Evolutionary conservation across 2,113 vertebrate species (phyloP).

Genomic region (Lophius piscatorius): DNA sequence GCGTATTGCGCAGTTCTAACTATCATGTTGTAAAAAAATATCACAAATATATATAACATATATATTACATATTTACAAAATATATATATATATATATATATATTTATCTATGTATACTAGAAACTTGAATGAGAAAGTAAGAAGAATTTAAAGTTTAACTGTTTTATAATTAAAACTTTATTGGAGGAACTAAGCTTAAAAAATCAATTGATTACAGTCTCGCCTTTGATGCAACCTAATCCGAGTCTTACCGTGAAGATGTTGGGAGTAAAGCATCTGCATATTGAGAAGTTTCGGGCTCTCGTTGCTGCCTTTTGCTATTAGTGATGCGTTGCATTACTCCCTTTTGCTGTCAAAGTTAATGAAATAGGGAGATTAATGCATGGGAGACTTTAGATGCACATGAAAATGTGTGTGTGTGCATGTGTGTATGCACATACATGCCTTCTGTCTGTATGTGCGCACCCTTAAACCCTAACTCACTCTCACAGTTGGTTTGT

Average conservation of each 20-base stretch:
- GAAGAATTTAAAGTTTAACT: conserved; percentile 52
- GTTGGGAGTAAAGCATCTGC: conserved; percentile 64
- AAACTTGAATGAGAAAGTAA: conserved; percentile 13
- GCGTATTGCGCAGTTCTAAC: no score
- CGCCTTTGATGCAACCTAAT: conserved; percentile 72
- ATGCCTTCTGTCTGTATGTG: conserved; percentile 7
- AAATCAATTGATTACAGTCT: conserved; percentile 55
- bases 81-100: neutral
- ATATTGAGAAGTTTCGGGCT: conserved; percentile 59
- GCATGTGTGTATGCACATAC: conserved; percentile 6
- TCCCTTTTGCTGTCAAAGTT: conserved; percentile 63
- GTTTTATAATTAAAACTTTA: no score
- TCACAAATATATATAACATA: no score
- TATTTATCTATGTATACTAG: no score
- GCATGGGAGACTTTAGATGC: conserved; percentile 11
- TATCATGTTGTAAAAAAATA: neutral
- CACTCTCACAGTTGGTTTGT: conserved; percentile 61
- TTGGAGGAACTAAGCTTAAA: conserved; percentile 33
- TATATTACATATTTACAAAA: neutral
- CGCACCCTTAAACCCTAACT: conserved; percentile 47
- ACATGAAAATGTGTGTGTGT: conserved; percentile 11
- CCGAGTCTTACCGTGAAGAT: conserved; percentile 64
- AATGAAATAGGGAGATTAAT: conserved; percentile 54
- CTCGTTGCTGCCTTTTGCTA: conserved; percentile 42
- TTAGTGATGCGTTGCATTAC: conserved; percentile 56